Evolutionary conservation across 2,113 vertebrate species (phyloP).

Genomic region (Tyrannus savana): DNA sequence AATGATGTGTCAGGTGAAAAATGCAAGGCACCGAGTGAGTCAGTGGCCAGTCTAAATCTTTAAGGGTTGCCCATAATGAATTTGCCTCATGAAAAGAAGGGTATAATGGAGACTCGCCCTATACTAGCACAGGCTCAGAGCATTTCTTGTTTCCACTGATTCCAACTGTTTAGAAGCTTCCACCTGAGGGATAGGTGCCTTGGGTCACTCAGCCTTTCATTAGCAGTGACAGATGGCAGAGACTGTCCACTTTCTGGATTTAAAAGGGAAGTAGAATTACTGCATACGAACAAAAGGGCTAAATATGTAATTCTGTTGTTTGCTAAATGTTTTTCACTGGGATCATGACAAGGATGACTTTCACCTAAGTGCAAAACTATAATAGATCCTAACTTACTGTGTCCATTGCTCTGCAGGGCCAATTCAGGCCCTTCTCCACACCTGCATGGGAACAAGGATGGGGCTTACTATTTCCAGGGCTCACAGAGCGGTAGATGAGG

Average conservation of each 20-base stretch:
- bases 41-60: neutral
- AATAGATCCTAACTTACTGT: neutral
- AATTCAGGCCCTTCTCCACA: neutral
- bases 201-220: neutral
- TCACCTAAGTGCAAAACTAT: neutral
- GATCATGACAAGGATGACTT: neutral
- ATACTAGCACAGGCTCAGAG: neutral
- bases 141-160: neutral
- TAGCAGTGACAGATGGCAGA: neutral
- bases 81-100: neutral
- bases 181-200: neutral
- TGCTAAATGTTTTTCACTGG: neutral
- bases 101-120: neutral
- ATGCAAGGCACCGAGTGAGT: neutral
- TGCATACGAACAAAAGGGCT: neutral
- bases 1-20: neutral
- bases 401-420: neutral
- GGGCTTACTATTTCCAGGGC: neutral
- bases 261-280: neutral
- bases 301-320: neutral
- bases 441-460: neutral
- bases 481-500: neutral
- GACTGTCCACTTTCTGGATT: neutral
- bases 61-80: neutral
- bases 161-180: neutral